These are phyloP conservation scores for Cosmopolites sordidus DNA, from an alignment of 2,888 invertebrate genomes.

Conservation along the genomic window DNA sequence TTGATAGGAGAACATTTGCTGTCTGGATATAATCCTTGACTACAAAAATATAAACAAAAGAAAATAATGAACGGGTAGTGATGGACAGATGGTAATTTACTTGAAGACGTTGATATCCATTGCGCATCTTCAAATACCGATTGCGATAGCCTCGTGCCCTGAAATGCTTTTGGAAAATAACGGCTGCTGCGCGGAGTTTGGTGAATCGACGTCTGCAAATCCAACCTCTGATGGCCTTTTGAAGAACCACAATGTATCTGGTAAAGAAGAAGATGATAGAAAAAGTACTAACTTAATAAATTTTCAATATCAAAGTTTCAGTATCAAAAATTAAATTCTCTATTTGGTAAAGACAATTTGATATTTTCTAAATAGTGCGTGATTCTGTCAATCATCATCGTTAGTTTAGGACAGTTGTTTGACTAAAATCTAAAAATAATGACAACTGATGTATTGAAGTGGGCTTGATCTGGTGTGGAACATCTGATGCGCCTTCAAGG, in stretches of 20 bases:
- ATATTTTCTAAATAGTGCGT: too few species aligned
- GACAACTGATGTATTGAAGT: too few species aligned
- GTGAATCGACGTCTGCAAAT: conserved; percentile 64
- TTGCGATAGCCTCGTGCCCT: conserved; percentile 70
- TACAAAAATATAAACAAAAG: conserved; percentile 7
- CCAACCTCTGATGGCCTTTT: conserved; percentile 77
- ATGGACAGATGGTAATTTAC: conserved; percentile 7
- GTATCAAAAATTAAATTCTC: too few species aligned
- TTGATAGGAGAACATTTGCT: conserved; percentile 66
- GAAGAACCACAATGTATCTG: conserved; percentile 70
- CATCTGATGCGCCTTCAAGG: too few species aligned
- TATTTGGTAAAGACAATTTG: too few species aligned
- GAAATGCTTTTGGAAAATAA: conserved; percentile 80
- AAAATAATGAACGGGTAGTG: background rate
- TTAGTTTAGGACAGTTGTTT: too few species aligned
- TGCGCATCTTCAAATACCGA: conserved; percentile 63
- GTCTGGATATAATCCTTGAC: conserved; percentile 73
- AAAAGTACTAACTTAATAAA: too few species aligned
- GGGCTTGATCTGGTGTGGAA: too few species aligned
- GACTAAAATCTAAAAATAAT: too few species aligned
- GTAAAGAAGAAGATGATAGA: too few species aligned
- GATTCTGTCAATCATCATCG: too few species aligned
- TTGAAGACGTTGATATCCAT: conserved; percentile 82
- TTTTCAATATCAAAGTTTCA: too few species aligned
- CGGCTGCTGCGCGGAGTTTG: conserved; percentile 67